These are phyloP conservation scores for Felis catus DNA, from an alignment of 2,113 vertebrate genomes.

Conservation along the genomic window DNA sequence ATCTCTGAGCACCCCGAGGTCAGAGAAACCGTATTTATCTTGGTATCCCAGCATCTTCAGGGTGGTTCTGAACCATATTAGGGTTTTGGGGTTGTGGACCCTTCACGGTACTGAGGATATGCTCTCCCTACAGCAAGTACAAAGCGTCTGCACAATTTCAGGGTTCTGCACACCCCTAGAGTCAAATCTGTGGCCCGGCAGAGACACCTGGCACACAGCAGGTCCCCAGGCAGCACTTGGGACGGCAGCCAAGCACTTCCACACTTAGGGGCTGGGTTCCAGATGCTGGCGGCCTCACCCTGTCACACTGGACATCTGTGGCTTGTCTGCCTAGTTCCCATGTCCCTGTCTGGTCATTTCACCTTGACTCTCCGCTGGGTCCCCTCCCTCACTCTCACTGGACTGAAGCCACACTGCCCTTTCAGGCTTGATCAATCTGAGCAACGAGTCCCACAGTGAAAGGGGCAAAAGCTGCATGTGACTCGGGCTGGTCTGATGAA, in stretches of 20 bases:
- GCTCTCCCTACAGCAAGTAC: background rate
- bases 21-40: fast-evolving
- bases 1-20: background rate
- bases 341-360: background rate
- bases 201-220: background rate
- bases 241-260: background rate
- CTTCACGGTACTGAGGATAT: background rate
- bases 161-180: background rate
- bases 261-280: background rate
- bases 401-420: background rate
- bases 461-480: background rate
- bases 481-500: background rate
- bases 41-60: background rate
- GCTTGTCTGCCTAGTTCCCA: background rate
- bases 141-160: background rate
- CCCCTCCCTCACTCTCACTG: background rate
- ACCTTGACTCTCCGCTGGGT: background rate
- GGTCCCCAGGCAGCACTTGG: background rate
- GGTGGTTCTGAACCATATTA: fast-evolving
- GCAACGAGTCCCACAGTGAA: background rate
- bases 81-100: background rate
- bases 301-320: background rate
- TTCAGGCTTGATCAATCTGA: background rate
- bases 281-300: background rate
- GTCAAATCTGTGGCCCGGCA: background rate